Evolutionary conservation across 1,140 invertebrate species (phyloP).

Genomic region (Glomeris maerens): DNA sequence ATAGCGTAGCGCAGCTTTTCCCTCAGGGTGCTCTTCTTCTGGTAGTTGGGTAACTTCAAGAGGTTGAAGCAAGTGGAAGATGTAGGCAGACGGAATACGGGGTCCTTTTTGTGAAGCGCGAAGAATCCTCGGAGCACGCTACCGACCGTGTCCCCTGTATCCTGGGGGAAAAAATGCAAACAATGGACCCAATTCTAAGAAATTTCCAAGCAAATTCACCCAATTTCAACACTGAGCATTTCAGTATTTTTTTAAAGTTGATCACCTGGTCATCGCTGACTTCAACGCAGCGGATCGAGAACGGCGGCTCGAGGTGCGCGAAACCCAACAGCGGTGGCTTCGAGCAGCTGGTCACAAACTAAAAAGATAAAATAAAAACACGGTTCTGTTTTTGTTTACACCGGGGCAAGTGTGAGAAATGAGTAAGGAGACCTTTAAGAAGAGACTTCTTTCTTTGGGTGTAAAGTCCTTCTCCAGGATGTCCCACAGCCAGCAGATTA

Average conservation of each 20-base stretch:
- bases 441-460: slow-evolving; percentile 76
- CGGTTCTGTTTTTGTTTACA: too few species aligned
- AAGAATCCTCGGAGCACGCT: slow-evolving; percentile 96
- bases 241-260: slow-evolving; percentile 3
- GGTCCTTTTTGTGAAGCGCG: slow-evolving; percentile 89
- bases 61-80: slow-evolving; percentile 99
- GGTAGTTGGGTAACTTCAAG: slow-evolving; percentile 96
- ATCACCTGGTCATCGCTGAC: slow-evolving; percentile 83
- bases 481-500: slow-evolving; percentile 98
- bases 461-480: slow-evolving; percentile 91
- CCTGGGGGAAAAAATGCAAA: slow-evolving; percentile 33
- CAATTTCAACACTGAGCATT: slow-evolving; percentile 3
- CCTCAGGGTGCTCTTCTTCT: slow-evolving; percentile 81
- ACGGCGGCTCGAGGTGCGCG: slow-evolving; percentile 91
- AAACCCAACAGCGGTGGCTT: slow-evolving; percentile 95
- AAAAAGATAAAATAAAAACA: slow-evolving; percentile 24
- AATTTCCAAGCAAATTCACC: slow-evolving; percentile 1
- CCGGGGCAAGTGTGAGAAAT: not conserved
- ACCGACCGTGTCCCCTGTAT: slow-evolving; percentile 91
- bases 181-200: not conserved
- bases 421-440: slow-evolving; percentile 56
- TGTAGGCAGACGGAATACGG: slow-evolving; percentile 86
- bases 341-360: slow-evolving; percentile 99
- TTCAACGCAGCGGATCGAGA: slow-evolving; percentile 98
- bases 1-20: slow-evolving; percentile 97